Conservation (phyloP, 2,113 vertebrate genomes). For the Pterocles burchelli region DNA sequence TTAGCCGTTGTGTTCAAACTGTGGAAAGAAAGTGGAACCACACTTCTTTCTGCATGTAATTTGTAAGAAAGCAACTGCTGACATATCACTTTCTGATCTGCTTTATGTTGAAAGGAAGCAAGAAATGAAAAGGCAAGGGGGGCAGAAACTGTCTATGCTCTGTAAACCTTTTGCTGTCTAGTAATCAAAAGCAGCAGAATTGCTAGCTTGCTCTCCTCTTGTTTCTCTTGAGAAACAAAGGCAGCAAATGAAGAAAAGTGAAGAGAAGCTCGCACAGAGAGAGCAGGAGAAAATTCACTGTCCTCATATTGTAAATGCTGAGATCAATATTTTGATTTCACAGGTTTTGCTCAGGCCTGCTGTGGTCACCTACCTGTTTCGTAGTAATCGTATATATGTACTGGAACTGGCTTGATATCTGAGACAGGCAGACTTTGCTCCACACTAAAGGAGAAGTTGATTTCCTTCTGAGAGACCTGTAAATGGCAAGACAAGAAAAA, state of each 20-base stretch:
- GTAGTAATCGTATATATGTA: slow-evolving; percentile 84
- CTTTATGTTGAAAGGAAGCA: neutral
- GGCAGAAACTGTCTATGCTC: neutral
- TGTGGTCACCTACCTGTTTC: slow-evolving; percentile 75
- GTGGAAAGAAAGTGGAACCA: neutral
- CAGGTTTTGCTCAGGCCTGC: neutral
- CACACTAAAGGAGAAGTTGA: slow-evolving; percentile 63
- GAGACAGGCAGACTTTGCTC: slow-evolving; percentile 72
- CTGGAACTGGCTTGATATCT: slow-evolving; percentile 78
- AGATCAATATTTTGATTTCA: neutral
- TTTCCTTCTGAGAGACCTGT: slow-evolving; percentile 35
- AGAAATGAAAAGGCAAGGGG: neutral
- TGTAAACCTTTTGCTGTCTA: neutral
- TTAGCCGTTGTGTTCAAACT: neutral
- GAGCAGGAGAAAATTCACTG: neutral
- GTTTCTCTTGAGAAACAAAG: neutral
- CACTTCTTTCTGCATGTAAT: neutral
- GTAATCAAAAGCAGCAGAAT: neutral
- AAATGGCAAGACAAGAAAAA: neutral
- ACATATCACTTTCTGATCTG: neutral
- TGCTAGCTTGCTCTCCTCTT: neutral
- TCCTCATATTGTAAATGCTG: neutral
- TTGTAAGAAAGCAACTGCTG: neutral
- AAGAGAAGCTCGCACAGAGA: neutral
- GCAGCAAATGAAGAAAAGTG: neutral